Base-by-base conservation (phyloP, 1,140 invertebrate species). In the Leptopilina boulardi region DNA sequence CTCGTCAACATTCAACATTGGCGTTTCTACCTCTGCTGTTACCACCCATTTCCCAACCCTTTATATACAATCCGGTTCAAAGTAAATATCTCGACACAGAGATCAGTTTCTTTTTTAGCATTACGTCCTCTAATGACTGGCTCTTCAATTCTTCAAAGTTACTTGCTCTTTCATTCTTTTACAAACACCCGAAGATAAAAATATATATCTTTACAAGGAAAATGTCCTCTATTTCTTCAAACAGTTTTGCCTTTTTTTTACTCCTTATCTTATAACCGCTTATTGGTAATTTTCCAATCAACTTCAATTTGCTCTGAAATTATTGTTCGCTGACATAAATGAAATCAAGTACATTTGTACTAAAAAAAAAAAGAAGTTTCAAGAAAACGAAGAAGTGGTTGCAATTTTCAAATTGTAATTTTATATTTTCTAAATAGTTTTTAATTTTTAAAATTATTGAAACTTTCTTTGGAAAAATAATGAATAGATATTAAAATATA, bases 11-110 rank as follows among this genome's bases (percentile, higher is more conserved):
- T 54, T 54, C 47, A 54, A 54, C 56, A 66, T 15, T 15, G 56
- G 26, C 19, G 18, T 15, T 10, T 59, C 26, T 59, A 10, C 19
- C 21, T 23, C 5, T 66, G 54, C 59, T n/a, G 3, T 38, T 38
- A 13, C 59, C 59, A 75, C 75, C 80, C 77, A 77, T 79, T 82
- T 82, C 75, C n/a, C 77, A 77, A 76, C 76, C 80, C 74, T 47
- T 71, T 38, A n/a, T n/a, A n/a, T n/a, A n/a, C 71, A 66, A 66
- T 66, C 59, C 59, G 59, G 59, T 66, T 66, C 59, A 30, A 38
- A 66, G 59, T 66, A 66, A 66, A 66, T 66, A 66, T 30, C 59
- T 66, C 59, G 59, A 66, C 59, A 66, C 23, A 23, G 26, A 23
- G 26, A 66, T 66, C 59, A 66, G 23, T 30, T 66, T 66, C 30